Percentiles rank a stretch among this genome's conserved stretches.
phyloP scores from a whole-genome alignment of 1,140 invertebrate genomes.

The Drosophila fuyamai region DNA sequence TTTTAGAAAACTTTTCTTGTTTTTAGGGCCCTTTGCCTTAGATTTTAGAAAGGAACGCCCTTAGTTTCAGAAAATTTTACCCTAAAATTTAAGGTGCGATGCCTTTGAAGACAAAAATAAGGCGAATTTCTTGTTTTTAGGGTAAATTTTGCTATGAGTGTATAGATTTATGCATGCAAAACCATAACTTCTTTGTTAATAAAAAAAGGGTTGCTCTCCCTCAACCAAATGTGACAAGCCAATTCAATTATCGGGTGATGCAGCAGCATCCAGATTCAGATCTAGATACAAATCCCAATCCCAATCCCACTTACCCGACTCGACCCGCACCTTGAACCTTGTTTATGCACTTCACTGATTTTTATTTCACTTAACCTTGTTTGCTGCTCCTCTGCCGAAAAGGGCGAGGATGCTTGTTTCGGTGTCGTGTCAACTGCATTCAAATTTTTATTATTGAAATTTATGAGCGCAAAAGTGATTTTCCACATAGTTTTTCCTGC shows the following conservation, averaged over 20 bases:
- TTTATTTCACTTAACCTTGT: conserved; percentile 77
- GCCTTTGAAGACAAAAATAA: too few relatives aligned
- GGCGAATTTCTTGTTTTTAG: too few relatives aligned
- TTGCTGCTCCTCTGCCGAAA: conserved; percentile 28
- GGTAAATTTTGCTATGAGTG: too few relatives aligned
- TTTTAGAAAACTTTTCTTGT: too few relatives aligned
- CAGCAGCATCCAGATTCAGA: conserved; percentile 21
- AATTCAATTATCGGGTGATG: conserved; percentile 69
- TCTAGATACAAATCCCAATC: conserved; percentile 27
- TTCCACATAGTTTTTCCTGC: conserved; percentile 73
- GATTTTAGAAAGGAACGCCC: too few relatives aligned
- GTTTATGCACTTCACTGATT: conserved; percentile 73
- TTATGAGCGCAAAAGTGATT: conserved; percentile 82
- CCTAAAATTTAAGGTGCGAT: too few relatives aligned
- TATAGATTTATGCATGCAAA: conserved; percentile 48
- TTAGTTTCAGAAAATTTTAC: too few relatives aligned
- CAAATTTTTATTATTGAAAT: conserved; percentile 84
- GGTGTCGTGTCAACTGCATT: conserved; percentile 79
- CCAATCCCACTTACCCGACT: conserved; percentile 2
- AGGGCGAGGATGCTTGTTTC: conserved; percentile 59
- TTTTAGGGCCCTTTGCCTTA: too few relatives aligned
- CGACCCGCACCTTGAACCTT: conserved; percentile 76
- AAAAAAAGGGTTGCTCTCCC: conserved; percentile 63
- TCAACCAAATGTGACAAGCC: conserved; percentile 48
- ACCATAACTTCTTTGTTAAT: conserved; percentile 33